phyloP scores from a whole-genome alignment of 2,888 invertebrate genomes.

The Melanotus villosus region DNA sequence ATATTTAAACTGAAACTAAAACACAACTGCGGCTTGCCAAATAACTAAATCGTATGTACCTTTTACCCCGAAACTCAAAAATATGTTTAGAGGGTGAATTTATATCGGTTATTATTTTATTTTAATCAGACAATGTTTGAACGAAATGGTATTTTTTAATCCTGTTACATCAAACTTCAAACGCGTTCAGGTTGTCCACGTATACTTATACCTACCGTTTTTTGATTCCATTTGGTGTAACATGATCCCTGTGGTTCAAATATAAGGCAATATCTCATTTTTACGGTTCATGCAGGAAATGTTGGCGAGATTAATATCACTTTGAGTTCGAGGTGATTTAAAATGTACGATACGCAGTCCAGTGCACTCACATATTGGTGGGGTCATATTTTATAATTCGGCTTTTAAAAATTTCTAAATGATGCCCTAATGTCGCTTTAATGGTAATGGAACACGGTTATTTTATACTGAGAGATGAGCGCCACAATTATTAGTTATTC shows the following conservation, averaged over 20 bases:
- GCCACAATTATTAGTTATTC: conserved; percentile 13
- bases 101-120: too few relatives aligned
- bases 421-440: conserved; percentile 37
- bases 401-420: conserved; percentile 47
- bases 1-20: too few relatives aligned
- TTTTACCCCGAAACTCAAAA: too few relatives aligned
- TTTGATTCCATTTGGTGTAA: conserved; percentile 36
- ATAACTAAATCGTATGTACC: too few relatives aligned
- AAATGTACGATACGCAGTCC: conserved; percentile 33
- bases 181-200: too few relatives aligned
- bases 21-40: too few relatives aligned
- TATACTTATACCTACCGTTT: conserved; percentile 10
- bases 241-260: conserved; percentile 38
- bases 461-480: conserved; percentile 2
- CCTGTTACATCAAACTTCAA: too few relatives aligned
- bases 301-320: conserved; percentile 60
- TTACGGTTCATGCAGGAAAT: conserved; percentile 61
- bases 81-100: too few relatives aligned
- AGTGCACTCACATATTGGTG: conserved; percentile 37
- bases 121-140: too few relatives aligned
- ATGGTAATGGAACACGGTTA: conserved; percentile 37
- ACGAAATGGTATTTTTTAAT: too few relatives aligned
- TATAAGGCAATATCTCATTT: conserved; percentile 53
- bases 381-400: conserved; percentile 47
- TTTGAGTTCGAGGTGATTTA: conserved; percentile 52